Percentiles rank a stretch among this genome's conserved stretches.
Conservation (phyloP, 2,888 invertebrate genomes). For the Phyto melanocephala region DNA sequence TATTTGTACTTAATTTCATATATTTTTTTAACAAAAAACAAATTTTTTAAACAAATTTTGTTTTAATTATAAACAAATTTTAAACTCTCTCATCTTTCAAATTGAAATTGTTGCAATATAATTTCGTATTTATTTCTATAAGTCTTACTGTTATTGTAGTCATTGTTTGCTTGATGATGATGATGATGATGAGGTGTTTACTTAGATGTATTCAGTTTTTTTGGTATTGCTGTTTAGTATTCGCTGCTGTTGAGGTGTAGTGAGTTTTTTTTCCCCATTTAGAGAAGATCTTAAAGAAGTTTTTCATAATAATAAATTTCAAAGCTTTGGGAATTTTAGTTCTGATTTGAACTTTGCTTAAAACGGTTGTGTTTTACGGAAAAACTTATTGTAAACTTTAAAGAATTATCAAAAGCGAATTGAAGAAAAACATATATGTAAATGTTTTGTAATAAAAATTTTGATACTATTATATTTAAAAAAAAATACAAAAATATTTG, state of each 20-base stretch:
- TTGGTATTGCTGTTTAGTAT: constrained; percentile 26
- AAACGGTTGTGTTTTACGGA: constrained; percentile 62
- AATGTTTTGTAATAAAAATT: background rate
- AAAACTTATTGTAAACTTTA: background rate
- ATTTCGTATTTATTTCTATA: constrained; percentile 34
- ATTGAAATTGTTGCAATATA: constrained; percentile 15
- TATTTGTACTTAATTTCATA: too few species aligned
- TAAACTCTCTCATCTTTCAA: background rate
- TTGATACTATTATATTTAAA: background rate
- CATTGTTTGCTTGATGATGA: constrained; percentile 15
- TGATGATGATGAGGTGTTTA: constrained; percentile 20
- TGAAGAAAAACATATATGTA: background rate
- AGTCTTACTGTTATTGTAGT: background rate
- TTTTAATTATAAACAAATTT: background rate
- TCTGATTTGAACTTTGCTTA: constrained; percentile 64
- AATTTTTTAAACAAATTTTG: too few species aligned
- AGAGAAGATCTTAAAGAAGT: constrained; percentile 58
- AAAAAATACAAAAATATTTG: background rate
- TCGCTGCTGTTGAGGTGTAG: constrained; percentile 22
- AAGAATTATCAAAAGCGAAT: background rate
- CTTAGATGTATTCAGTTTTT: constrained; percentile 22
- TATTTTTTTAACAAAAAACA: background rate
- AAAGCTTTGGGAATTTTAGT: constrained; percentile 61
- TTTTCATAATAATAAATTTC: constrained; percentile 60
- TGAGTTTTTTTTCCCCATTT: constrained; percentile 10